Evolutionary conservation across 1,140 invertebrate genomes (phyloP).

Genomic region (Sinella curviseta): DNA sequence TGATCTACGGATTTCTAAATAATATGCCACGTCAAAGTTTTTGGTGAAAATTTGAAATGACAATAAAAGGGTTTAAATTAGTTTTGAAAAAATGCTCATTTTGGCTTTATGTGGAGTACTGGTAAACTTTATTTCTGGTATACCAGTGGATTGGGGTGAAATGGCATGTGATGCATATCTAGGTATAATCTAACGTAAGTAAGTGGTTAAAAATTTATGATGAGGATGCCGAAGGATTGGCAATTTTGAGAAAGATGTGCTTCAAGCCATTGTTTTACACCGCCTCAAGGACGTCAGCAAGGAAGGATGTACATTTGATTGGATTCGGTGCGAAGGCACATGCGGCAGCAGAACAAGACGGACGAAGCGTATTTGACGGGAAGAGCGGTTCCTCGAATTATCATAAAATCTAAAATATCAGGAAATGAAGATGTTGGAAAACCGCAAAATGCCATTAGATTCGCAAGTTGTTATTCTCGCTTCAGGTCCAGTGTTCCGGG

Average conservation of each 20-base stretch:
- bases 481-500: not conserved
- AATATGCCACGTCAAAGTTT: not conserved
- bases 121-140: not conserved
- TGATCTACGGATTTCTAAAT: not conserved
- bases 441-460: too few species aligned
- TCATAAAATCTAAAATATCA: not conserved
- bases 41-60: not conserved
- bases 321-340: conserved; percentile 42
- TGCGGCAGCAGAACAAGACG: conserved; percentile 36
- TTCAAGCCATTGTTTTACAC: not conserved
- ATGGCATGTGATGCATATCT: not conserved
- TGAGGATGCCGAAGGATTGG: too few species aligned
- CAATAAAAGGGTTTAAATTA: not conserved
- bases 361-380: not conserved
- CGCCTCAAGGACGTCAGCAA: not conserved
- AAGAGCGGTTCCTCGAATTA: conserved; percentile 14
- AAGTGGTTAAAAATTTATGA: too few species aligned
- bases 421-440: too few species aligned
- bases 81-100: not conserved
- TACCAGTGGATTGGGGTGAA: not conserved
- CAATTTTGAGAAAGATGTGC: not conserved
- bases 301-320: conserved; percentile 35
- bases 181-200: too few species aligned
- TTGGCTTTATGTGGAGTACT: not conserved
- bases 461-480: not conserved